A percentile compares a stretch with the other conserved stretches of the same genome.
These are phyloP conservation scores for Fragariocoptes setiger DNA, from an alignment of 1,140 invertebrate genomes.

Conservation along the genomic window DNA sequence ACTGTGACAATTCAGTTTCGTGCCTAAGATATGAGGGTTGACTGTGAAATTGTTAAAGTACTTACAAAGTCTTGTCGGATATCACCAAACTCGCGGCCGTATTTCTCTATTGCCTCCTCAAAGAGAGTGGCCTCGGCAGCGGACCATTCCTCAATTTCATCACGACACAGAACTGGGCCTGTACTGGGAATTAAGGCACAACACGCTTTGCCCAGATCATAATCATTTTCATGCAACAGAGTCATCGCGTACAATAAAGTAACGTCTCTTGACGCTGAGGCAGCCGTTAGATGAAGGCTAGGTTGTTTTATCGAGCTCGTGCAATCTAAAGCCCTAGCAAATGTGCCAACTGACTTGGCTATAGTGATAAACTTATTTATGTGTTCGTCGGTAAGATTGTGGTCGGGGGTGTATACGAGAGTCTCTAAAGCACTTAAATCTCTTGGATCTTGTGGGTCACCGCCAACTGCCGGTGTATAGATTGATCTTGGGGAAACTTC, in stretches of 20 bases:
- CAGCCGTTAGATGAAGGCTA: slow-evolving; percentile 89
- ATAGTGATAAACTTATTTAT: slow-evolving; percentile 96
- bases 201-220: slow-evolving; percentile 64
- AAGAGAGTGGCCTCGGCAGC: slow-evolving; percentile 94
- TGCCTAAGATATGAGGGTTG: too few species aligned
- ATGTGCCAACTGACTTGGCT: slow-evolving; percentile 82
- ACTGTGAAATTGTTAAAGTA: slow-evolving; percentile 15
- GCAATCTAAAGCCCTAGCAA: slow-evolving; percentile 87
- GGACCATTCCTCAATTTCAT: slow-evolving; percentile 99
- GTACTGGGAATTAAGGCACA: slow-evolving; percentile 71
- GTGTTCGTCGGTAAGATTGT: slow-evolving; percentile 62
- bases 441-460: slow-evolving; percentile 34
- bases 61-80: slow-evolving; percentile 89
- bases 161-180: slow-evolving; percentile 78
- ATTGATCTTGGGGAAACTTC: slow-evolving; percentile 22
- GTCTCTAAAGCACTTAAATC: slow-evolving; percentile 50
- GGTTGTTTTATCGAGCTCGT: slow-evolving; percentile 92
- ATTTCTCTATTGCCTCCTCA: slow-evolving; percentile 90
- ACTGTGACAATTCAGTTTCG: too few species aligned
- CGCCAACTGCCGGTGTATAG: slow-evolving; percentile 17
- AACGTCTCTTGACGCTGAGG: slow-evolving; percentile 86
- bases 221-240: slow-evolving; percentile 61
- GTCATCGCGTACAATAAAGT: slow-evolving; percentile 94
- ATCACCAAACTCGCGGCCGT: slow-evolving; percentile 96
- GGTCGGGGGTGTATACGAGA: slow-evolving; percentile 67